Evolutionary conservation across 2,888 invertebrate species (phyloP).

Genomic region (Hypolimnas misippus): DNA sequence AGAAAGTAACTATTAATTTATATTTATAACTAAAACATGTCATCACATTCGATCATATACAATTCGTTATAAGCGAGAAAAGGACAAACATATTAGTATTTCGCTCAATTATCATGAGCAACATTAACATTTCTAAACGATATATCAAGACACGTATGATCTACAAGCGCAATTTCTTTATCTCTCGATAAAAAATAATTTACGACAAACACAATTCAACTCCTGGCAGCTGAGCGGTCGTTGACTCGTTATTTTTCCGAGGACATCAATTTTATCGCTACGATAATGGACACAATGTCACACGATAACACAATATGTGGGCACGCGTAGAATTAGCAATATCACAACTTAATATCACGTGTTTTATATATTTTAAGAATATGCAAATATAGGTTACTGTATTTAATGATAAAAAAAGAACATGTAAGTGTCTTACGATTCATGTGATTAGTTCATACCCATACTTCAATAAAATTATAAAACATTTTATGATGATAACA

Average conservation of each 20-base stretch:
- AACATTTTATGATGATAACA: constrained; percentile 5
- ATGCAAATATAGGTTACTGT: neutral
- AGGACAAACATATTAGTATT: neutral
- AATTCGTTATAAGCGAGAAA: neutral
- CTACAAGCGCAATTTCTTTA: constrained; percentile 34
- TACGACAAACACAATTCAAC: constrained; percentile 40
- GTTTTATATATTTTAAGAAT: neutral
- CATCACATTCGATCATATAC: neutral
- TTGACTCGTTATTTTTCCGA: constrained; percentile 49
- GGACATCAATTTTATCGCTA: constrained; percentile 41
- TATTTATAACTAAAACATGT: neutral
- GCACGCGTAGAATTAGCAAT: constrained; percentile 18
- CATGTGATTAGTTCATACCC: neutral
- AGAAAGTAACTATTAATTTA: neutral
- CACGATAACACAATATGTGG: constrained; percentile 39
- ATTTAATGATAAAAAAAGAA: neutral
- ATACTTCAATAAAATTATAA: neutral
- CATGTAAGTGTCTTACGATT: neutral
- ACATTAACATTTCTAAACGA: neutral
- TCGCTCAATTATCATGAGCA: neutral
- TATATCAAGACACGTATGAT: neutral
- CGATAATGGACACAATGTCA: constrained; percentile 45
- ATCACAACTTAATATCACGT: constrained; percentile 8
- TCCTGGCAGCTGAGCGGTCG: constrained; percentile 47
- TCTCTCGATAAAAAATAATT: constrained; percentile 41